Conservation (phyloP, 2,888 invertebrate species). For the Zele albiditarsus region DNA sequence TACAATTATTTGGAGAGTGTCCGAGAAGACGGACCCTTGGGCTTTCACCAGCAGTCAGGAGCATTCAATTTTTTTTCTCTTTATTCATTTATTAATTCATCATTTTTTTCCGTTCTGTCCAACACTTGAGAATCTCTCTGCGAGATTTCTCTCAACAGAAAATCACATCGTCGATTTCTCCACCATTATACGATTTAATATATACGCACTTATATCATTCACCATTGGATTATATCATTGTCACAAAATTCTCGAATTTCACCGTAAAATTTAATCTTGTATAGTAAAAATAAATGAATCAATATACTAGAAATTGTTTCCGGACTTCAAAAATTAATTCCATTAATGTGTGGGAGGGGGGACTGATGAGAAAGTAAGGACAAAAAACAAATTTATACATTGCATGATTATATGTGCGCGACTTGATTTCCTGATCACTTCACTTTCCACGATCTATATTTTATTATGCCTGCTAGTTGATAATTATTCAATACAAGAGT, state of each 20-base stretch:
- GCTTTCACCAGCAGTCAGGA: conserved; percentile 9
- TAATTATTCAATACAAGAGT: neutral
- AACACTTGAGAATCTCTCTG: conserved; percentile 2
- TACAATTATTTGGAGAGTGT: conserved; percentile 22
- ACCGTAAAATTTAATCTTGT: neutral
- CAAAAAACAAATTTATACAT: neutral
- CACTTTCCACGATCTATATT: conserved; percentile 12
- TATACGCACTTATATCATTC: neutral
- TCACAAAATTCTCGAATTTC: neutral
- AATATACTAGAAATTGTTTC: neutral
- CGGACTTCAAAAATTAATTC: neutral
- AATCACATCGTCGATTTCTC: conserved; percentile 41
- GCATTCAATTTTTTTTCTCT: neutral
- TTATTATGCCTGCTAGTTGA: neutral
- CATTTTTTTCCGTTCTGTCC: neutral
- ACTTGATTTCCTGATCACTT: conserved; percentile 15
- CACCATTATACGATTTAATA: conserved; percentile 24
- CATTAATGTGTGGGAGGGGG: neutral
- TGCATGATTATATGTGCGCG: neutral
- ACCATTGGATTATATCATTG: neutral
- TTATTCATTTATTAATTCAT: neutral
- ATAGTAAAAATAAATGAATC: neutral
- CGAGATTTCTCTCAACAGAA: conserved; percentile 34
- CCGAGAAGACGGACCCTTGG: neutral
- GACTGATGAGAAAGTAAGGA: conserved; percentile 3